phyloP scores from a whole-genome alignment of 2,113 vertebrate species.

The Nothobranchius kuhntae region DNA sequence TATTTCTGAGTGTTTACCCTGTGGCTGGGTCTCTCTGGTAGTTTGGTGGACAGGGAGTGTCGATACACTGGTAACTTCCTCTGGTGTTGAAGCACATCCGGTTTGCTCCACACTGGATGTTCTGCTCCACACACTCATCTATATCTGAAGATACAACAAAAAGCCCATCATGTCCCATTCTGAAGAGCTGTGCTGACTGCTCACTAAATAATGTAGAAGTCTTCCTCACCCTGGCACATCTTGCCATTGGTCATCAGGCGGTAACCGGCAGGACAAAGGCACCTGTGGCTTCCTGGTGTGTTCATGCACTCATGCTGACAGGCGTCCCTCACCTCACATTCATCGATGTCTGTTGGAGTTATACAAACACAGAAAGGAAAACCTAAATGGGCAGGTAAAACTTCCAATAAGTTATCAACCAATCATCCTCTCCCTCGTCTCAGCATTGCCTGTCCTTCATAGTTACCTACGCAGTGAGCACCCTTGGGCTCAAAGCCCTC shows the following conservation, averaged over 20 bases:
- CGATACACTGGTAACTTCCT: slow-evolving; percentile 93
- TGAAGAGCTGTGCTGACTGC: neutral
- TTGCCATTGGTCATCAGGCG: slow-evolving; percentile 89
- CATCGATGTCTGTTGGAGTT: slow-evolving; percentile 87
- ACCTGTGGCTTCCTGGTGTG: slow-evolving; percentile 89
- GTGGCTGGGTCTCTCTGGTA: slow-evolving; percentile 87
- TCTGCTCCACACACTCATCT: slow-evolving; percentile 92
- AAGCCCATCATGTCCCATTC: neutral
- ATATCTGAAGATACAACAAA: slow-evolving; percentile 79
- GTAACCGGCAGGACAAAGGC: slow-evolving; percentile 90
- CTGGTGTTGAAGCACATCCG: slow-evolving; percentile 97
- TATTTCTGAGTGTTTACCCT: slow-evolving; percentile 77
- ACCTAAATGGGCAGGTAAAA: neutral
- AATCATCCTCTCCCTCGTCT: slow-evolving; percentile 36
- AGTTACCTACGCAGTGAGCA: slow-evolving; percentile 92
- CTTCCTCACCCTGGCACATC: slow-evolving; percentile 89
- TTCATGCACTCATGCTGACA: slow-evolving; percentile 97
- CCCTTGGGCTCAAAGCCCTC: slow-evolving; percentile 86
- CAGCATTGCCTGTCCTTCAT: slow-evolving; percentile 69
- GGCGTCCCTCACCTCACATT: slow-evolving; percentile 88
- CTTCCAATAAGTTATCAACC: neutral
- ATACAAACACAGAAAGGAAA: slow-evolving; percentile 16
- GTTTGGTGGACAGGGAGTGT: slow-evolving; percentile 92
- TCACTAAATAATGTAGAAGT: neutral
- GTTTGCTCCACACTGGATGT: slow-evolving; percentile 88